Evolutionary conservation across 2,888 invertebrate species (phyloP).

Genomic region (Tridacna gigas): DNA sequence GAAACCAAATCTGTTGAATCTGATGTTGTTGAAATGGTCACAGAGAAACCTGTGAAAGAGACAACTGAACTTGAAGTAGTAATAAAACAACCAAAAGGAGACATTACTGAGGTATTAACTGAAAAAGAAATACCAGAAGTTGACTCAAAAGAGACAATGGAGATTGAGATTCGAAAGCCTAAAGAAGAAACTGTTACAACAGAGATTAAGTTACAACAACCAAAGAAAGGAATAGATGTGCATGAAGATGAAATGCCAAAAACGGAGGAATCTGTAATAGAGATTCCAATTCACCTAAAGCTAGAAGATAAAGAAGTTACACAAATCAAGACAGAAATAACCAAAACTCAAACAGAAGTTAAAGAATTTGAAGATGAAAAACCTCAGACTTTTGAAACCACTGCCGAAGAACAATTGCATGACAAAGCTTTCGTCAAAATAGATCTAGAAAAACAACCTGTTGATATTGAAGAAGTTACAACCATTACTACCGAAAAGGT

Average conservation of each 20-base stretch:
- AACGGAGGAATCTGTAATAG: no score
- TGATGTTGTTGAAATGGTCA: conserved; percentile 6
- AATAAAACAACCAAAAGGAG: not conserved
- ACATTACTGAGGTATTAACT: not conserved
- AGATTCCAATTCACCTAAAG: no score
- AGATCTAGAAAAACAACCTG: conserved; percentile 31
- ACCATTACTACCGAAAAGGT: not conserved
- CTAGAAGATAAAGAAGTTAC: no score
- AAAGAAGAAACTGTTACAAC: conserved; percentile 20
- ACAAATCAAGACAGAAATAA: conserved; percentile 15
- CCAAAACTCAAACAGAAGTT: conserved; percentile 47
- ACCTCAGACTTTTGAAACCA: conserved; percentile 26
- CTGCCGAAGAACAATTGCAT: conserved; percentile 15
- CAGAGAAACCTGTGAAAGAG: not conserved
- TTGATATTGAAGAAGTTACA: conserved; percentile 17
- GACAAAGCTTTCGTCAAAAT: conserved; percentile 11
- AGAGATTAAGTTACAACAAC: not conserved
- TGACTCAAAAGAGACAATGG: conserved; percentile 50
- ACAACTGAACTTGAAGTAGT: not conserved
- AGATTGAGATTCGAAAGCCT: conserved; percentile 22
- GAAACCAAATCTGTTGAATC: conserved; percentile 11
- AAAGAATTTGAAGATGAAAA: conserved; percentile 35
- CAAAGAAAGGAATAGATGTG: not conserved
- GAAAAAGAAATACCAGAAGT: conserved; percentile 26
- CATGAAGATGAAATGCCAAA: no score